A percentile compares a stretch with the other conserved stretches of the same genome.
Evolutionary conservation across 2,888 invertebrate species (phyloP).

Genomic region (Rotaria socialis): DNA sequence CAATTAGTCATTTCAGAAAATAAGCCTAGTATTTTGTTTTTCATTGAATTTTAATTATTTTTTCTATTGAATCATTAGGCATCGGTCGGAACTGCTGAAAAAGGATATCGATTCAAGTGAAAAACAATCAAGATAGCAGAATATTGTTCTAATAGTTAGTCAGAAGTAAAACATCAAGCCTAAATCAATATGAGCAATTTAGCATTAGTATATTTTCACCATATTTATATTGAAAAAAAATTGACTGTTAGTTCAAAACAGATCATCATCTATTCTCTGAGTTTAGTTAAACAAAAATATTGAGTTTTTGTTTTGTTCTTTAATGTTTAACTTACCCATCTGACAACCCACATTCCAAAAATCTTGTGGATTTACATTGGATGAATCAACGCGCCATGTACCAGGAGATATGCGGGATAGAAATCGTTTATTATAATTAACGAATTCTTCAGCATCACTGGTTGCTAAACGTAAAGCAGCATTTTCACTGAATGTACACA

Average conservation of each 20-base stretch:
- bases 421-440: slow-evolving; percentile 35
- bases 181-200: neutral
- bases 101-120: no score
- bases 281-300: neutral
- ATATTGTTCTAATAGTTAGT: no score
- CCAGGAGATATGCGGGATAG: slow-evolving; percentile 13
- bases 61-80: no score
- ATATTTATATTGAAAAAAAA: neutral
- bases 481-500: slow-evolving; percentile 34
- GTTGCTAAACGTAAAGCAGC: slow-evolving; percentile 26
- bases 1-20: no score
- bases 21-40: no score
- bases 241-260: neutral
- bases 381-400: slow-evolving; percentile 62
- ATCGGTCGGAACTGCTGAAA: no score
- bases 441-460: slow-evolving; percentile 30
- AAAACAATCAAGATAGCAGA: no score
- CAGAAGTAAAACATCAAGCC: neutral
- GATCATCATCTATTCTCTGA: neutral
- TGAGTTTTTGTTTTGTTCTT: neutral
- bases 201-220: neutral
- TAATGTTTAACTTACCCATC: slow-evolving; percentile 58
- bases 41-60: no score
- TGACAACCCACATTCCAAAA: slow-evolving; percentile 66
- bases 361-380: slow-evolving; percentile 63